Percentiles rank a stretch among this genome's conserved stretches.
Conservation (phyloP, 30 jellyfish, hydroid and myxozoan genomes). For the Clytia hemisphaerica region DNA sequence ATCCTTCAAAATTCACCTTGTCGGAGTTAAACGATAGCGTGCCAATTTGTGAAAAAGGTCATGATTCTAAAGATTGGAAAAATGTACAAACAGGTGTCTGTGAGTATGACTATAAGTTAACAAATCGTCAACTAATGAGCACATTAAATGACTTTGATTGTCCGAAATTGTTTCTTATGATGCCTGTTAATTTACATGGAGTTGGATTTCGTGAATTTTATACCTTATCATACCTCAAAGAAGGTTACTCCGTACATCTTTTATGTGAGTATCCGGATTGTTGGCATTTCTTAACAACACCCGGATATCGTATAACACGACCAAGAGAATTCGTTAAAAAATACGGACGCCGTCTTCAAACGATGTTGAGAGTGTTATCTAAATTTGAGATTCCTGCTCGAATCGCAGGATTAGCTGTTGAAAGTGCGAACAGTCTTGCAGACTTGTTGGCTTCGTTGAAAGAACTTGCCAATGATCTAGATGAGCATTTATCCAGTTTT, state of each 20-base stretch:
- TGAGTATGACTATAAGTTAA: not conserved
- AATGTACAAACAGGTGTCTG: slow-evolving; percentile 18
- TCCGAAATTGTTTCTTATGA: slow-evolving; percentile 20
- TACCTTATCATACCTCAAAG: slow-evolving; percentile 16
- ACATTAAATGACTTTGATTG: slow-evolving; percentile 21
- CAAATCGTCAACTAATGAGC: slow-evolving; percentile 14
- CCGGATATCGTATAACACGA: slow-evolving; percentile 28
- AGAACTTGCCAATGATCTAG: not conserved
- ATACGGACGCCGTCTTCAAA: slow-evolving; percentile 28
- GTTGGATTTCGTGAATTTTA: slow-evolving; percentile 12
- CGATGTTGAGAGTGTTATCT: slow-evolving; percentile 14
- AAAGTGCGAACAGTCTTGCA: slow-evolving; percentile 8
- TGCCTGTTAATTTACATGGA: slow-evolving; percentile 22
- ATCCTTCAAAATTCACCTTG: slow-evolving; percentile 9
- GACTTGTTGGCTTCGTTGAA: slow-evolving; percentile 8
- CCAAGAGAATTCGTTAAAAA: slow-evolving; percentile 34
- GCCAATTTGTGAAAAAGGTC: slow-evolving; percentile 33
- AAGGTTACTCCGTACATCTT: slow-evolving; percentile 34
- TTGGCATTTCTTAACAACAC: slow-evolving; percentile 40
- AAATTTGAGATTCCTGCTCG: slow-evolving; percentile 33
- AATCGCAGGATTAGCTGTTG: not conserved
- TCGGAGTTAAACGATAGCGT: not conserved
- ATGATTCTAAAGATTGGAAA: slow-evolving; percentile 15
- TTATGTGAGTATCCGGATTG: slow-evolving; percentile 34
- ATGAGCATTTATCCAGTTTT: slow-evolving; percentile 10